Evolutionary conservation across 2,113 vertebrate genomes (phyloP).

Genomic region (Holacanthus passer): DNA sequence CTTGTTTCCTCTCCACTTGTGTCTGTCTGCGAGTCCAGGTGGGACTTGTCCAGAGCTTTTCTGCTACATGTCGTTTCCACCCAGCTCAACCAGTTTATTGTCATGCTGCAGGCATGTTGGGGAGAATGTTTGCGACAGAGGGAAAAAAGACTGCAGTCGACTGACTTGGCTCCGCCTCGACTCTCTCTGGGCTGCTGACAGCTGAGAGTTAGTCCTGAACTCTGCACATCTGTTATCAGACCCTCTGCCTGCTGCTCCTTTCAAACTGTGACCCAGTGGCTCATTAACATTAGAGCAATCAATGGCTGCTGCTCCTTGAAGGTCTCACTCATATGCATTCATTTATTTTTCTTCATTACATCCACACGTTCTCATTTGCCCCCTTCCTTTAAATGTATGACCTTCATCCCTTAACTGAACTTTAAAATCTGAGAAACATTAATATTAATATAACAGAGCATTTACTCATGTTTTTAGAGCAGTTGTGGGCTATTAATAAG

Average conservation of each 20-base stretch:
- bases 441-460: too few species aligned
- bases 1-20: not conserved
- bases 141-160: slow-evolving; percentile 14
- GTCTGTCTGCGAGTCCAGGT: slow-evolving; percentile 30
- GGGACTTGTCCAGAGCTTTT: slow-evolving; percentile 34
- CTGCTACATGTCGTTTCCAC: slow-evolving; percentile 16
- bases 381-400: too few species aligned
- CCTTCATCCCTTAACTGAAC: too few species aligned
- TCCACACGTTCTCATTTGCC: too few species aligned
- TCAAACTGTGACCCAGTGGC: too few species aligned
- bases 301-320: too few species aligned
- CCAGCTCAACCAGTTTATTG: slow-evolving; percentile 77
- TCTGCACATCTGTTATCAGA: slow-evolving; percentile 37
- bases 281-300: too few species aligned
- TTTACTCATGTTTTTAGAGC: too few species aligned
- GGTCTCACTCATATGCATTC: too few species aligned
- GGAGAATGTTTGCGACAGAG: slow-evolving; percentile 32
- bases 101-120: slow-evolving; percentile 74
- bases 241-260: not conserved
- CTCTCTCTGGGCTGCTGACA: not conserved
- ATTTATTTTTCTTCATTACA: too few species aligned
- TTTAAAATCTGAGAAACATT: too few species aligned
- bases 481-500: too few species aligned
- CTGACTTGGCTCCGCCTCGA: slow-evolving; percentile 65
- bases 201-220: slow-evolving; percentile 11